phyloP scores from a whole-genome alignment of 2,888 invertebrate species.

The Sminthurinus aureus region DNA sequence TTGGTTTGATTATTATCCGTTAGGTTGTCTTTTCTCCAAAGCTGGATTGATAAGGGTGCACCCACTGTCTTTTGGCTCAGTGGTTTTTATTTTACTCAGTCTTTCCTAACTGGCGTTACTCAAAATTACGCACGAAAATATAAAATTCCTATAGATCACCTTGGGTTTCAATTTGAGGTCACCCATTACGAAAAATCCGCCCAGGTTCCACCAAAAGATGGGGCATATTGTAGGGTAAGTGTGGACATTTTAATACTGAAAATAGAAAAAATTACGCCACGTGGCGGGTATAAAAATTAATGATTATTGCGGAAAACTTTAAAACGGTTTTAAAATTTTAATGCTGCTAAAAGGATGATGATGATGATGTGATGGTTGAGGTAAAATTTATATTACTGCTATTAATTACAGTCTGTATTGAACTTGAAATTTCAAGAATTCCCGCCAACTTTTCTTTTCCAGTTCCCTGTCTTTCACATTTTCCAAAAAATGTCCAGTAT shows the following conservation, averaged over 20 bases:
- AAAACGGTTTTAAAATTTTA: neutral
- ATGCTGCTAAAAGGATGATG: neutral
- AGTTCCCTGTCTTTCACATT: too few relatives aligned
- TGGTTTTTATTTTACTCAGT: conserved; percentile 95
- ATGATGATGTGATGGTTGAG: conserved; percentile 36
- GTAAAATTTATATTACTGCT: neutral
- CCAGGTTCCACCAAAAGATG: conserved; percentile 64
- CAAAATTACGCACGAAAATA: conserved; percentile 72
- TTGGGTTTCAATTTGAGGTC: conserved; percentile 82
- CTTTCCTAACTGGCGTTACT: conserved; percentile 89
- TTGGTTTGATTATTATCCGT: neutral
- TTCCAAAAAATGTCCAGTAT: too few relatives aligned
- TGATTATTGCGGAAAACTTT: too few relatives aligned
- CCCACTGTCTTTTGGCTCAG: conserved; percentile 89
- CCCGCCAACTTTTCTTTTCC: neutral
- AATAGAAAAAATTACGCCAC: too few relatives aligned
- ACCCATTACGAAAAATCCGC: conserved; percentile 66
- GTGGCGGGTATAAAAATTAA: too few relatives aligned
- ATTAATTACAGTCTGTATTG: too few relatives aligned
- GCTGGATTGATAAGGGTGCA: conserved; percentile 84
- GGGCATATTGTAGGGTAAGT: neutral
- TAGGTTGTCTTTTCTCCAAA: conserved; percentile 64
- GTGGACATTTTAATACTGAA: too few relatives aligned
- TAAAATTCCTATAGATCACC: conserved; percentile 87
- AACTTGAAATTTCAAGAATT: neutral